Evolutionary conservation across 2,888 invertebrate genomes (phyloP), one percentile per base, ranked within the genome.

Genomic region (Tachina fera): DNA sequence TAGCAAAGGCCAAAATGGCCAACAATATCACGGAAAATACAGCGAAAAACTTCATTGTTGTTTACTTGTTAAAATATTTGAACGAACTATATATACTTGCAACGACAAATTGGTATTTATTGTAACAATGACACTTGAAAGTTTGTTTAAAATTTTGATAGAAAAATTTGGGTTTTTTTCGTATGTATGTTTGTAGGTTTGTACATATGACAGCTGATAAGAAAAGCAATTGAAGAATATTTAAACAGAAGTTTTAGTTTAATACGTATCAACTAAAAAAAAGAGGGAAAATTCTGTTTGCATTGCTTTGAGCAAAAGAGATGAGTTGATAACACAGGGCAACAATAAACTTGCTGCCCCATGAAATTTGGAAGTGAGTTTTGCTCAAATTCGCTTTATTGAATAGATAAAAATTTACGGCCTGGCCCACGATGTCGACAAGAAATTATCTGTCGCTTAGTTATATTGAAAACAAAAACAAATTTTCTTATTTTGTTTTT

Each of bases 21-120:
- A 88, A 14, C 56, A 91, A 45, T 67, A 89, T 78, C n/a, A 89
- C 0, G 0, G 88, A 74, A 11, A 89, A 84, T 9, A 90, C 10
- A 19, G 87, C 89, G 74, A 87, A 74, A 51, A 88, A 39, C 76
- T 83, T 83, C 86, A 86, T 86, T 51, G 45, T 86, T 78, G 63
- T 86, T 79, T 41, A 76, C 82, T 43, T 71, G 16, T n/a, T 53
- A 39, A 71, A 67, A 41, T 60, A 9, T 65, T 61, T 61, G 1
- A 67, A 67, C 43, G 16, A 82, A 83, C 82, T n/a, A n/a, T n/a
- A n/a, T 82, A 43, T 83, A 79, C 22, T 71, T 22, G 1, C 6
- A 76, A 71, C 22, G 60, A 49, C 8, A 61, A 60, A 53, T 49
- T 13, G 3, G 43, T 51, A 19, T 41, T n/a, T 58, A 65, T 76